phyloP scores from a whole-genome alignment of 2,797 vertebrate species.

The Epinephelus malabaricus region DNA sequence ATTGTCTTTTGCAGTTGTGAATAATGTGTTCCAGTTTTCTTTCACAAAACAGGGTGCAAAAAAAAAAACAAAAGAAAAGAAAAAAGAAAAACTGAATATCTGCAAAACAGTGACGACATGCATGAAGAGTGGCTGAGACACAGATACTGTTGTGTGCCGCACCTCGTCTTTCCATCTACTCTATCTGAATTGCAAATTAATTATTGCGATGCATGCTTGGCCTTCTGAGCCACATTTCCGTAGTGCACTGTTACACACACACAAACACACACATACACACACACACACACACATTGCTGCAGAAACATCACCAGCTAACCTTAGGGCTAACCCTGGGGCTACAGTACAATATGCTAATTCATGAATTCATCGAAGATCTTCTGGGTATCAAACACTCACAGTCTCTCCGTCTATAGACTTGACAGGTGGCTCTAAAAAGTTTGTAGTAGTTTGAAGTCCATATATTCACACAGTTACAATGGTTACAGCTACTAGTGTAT shows the following conservation, averaged over 20 bases:
- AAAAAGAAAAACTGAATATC: conserved; percentile 15
- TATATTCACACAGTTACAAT: no score
- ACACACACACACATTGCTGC: neutral
- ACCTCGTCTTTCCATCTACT: neutral
- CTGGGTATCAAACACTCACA: neutral
- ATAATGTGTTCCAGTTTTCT: conserved; percentile 48
- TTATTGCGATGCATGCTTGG: neutral
- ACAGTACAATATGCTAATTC: neutral
- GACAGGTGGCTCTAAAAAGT: neutral
- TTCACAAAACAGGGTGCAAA: conserved; percentile 3
- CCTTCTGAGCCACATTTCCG: neutral
- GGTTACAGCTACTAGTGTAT: no score
- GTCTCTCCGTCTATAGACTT: neutral
- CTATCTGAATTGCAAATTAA: neutral
- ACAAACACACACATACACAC: neutral
- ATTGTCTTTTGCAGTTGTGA: conserved; percentile 55
- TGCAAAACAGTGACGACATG: neutral
- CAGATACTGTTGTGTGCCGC: neutral
- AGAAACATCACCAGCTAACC: neutral
- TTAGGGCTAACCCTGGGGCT: conserved; percentile 7
- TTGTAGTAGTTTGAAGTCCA: neutral
- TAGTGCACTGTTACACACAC: no score
- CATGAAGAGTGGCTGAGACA: neutral
- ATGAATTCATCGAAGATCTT: conserved; percentile 7
- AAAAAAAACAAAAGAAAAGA: conserved; percentile 7